Evolutionary conservation across 2,888 invertebrate genomes (phyloP).

Genomic region (Laothoe populi): DNA sequence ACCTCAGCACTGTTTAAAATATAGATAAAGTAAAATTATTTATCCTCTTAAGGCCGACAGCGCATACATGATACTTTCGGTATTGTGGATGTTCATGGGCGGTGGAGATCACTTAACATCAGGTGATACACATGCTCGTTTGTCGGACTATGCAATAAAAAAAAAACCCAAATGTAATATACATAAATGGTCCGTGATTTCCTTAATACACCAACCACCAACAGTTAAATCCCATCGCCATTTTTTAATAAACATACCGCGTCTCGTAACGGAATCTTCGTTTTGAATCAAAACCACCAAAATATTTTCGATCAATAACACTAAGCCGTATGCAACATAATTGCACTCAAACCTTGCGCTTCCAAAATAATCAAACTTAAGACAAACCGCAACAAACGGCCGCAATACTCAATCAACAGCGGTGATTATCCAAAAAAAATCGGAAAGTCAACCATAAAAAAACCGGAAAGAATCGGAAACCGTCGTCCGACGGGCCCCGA

Average conservation of each 20-base stretch:
- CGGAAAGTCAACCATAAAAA: conserved; percentile 45
- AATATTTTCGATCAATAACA: background rate
- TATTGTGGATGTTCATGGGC: no score
- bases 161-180: no score
- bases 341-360: conserved; percentile 1
- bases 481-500: conserved; percentile 40
- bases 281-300: background rate
- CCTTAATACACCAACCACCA: no score
- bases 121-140: no score
- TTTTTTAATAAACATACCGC: background rate
- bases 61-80: no score
- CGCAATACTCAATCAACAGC: conserved; percentile 34
- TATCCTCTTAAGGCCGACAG: no score
- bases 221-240: no score
- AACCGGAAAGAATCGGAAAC: conserved; percentile 59
- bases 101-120: no score
- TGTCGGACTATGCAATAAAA: no score
- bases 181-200: no score
- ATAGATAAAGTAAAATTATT: no score
- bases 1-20: no score
- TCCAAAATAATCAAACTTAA: conserved; percentile 20
- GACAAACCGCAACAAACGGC: conserved; percentile 32
- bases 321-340: conserved; percentile 6
- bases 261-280: background rate
- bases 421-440: conserved; percentile 36